These are phyloP conservation scores for Campopleginae sp. DNA, from an alignment of 2,888 invertebrate species.

Conservation along the genomic window DNA sequence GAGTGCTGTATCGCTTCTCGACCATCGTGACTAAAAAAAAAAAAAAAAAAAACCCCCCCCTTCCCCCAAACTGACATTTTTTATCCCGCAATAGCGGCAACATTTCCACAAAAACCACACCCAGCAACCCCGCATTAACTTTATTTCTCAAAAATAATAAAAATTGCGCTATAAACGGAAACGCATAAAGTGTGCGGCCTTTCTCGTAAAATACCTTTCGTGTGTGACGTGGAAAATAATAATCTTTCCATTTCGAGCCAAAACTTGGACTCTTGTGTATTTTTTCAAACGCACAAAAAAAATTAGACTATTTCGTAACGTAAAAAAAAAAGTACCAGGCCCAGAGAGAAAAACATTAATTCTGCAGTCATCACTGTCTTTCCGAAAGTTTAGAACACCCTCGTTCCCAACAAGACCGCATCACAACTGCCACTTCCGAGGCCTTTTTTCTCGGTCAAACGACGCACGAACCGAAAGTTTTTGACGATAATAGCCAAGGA, in stretches of 20 bases:
- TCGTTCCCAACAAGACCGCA: neutral
- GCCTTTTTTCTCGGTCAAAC: slow-evolving; percentile 1
- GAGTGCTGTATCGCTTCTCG: slow-evolving; percentile 62
- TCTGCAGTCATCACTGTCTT: neutral
- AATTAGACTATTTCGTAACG: too few relatives aligned
- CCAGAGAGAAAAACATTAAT: neutral
- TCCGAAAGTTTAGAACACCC: neutral
- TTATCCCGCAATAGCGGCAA: slow-evolving; percentile 26
- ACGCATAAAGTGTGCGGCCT: neutral
- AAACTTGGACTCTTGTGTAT: neutral
- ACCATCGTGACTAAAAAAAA: slow-evolving; percentile 56
- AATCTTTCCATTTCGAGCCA: neutral
- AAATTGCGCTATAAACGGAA: neutral
- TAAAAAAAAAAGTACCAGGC: neutral
- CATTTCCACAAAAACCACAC: slow-evolving; percentile 34
- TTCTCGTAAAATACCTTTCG: neutral
- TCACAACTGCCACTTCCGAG: neutral
- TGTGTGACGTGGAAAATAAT: neutral
- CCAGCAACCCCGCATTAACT: too few relatives aligned
- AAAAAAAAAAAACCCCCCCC: slow-evolving; percentile 39
- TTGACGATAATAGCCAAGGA: slow-evolving; percentile 40
- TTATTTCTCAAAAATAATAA: slow-evolving; percentile 41
- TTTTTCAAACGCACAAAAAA: neutral
- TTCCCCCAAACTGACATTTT: slow-evolving; percentile 47
- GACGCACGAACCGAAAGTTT: slow-evolving; percentile 29